Evolutionary conservation across 1,140 invertebrate species (phyloP), one percentile per base, ranked within the genome.

Genomic region (Zaprionus gabonicus): DNA sequence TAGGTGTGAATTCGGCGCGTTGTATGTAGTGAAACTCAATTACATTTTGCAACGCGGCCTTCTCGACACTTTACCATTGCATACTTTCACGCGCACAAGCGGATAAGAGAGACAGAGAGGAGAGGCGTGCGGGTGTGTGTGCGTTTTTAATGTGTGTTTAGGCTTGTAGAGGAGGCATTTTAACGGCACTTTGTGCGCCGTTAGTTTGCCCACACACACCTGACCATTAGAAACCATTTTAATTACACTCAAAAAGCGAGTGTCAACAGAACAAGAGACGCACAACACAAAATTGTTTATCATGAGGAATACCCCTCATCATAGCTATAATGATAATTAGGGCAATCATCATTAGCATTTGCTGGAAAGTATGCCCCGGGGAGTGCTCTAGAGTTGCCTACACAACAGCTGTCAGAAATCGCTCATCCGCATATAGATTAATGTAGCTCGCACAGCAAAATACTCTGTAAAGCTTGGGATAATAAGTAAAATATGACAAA

Each of bases 1-100:
- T 44, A 57, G 41, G 44, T 71, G 13, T 36, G 51, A 12, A 25
- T 41, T 12, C 20, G 57, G 4, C 38, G 51, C 38, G 28, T 38
- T 70, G 64, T 66, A 31, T 70, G 64, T 49, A 31, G 60, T 58
- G 15, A 69, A 75, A 76, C 49, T 66, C 49, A 78, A 78, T 76
- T 63, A 67, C 62, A 38, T 57, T 76, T 59, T 53, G 28, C 51
- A 23, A 53, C 38, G 60, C 36, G 60, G 15, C 31, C 56, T 51
- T 3, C 25, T 28, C n/a, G 46, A 51, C 38, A 28, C 63, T 67
- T 77, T 60, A 27, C 13, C 59, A 25, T 27, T 65, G 70, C 78
- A 51, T 51, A 25, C 46, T 51, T 51, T 51, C 10, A 25, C 46
- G 41, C n/a, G n/a, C 6, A 1, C 15, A 41, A 20, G 38, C 15